Evolutionary conservation across 2,888 invertebrate genomes (phyloP), one percentile per base, ranked within the genome.

Genomic region (Harpalus rufipes): DNA sequence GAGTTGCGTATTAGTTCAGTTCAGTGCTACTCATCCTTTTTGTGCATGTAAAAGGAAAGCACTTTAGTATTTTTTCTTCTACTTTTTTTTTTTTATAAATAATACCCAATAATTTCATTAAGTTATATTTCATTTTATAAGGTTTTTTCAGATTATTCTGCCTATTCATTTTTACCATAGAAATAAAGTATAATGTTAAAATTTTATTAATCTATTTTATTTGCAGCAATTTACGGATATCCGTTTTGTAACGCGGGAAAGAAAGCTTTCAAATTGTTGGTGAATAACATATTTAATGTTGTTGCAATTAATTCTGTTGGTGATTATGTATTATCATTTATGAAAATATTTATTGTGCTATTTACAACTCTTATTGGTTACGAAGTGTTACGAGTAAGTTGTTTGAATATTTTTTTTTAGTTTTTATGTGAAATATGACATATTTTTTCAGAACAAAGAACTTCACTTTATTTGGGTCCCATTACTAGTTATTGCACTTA

Each of bases 281-380:
- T 93, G 0, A 92, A 91, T 61, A 96, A 96, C 89, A 93, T 93
- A 56, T 89, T 95, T 63, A 91, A 94, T 85, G 94, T 95, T 10
- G 92, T 93, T 12, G 94, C 95, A 2, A 94, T 96, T 72, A 95
- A 95, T 91, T 94, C 95, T 32, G 94, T 95, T n/a, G 95, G 95
- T 10, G 95, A 95, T 89, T 95, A 95, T 88, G 93, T 95, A 0
- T 89, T 96, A 25, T 93, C 95, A 87, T 90, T 96, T 68, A 94
- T 94, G 32, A 96, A 96, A 92, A 92, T 94, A 4, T 90, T 94
- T 21, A 94, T 95, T 1, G 94, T 95, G 59, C 92, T 93, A 3
- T 91, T 93, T 1, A 94, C 94, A 0, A 92, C 94, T 14, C 91
- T 94, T 8, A 91, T 94, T 78, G 94, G 95, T 18, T 91, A 94